Conservation (phyloP, 23 tunicate species). For the Trididemnum miniatum region DNA sequence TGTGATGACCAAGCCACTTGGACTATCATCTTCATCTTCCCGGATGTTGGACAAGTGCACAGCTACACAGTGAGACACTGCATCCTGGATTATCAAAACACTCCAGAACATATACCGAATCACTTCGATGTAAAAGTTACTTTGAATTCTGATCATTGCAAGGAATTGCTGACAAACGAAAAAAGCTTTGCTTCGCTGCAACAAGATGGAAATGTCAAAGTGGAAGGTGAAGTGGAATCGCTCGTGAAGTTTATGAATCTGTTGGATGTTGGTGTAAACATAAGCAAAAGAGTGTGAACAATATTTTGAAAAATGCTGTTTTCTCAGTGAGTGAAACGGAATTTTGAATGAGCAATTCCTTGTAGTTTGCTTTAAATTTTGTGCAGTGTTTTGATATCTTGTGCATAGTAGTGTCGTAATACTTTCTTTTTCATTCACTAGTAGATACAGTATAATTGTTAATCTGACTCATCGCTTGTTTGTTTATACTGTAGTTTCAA, state of each 20-base stretch:
- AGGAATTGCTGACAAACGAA: constrained; percentile 4
- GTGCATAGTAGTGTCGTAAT: no score
- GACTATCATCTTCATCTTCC: constrained; percentile 26
- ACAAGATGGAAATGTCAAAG: constrained; percentile 17
- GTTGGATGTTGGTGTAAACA: constrained; percentile 29
- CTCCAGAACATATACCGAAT: constrained; percentile 15
- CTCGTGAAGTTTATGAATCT: constrained; percentile 36
- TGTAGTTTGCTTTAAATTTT: no score
- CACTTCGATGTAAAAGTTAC: constrained; percentile 29
- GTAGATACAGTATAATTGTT: no score
- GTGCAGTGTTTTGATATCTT: no score
- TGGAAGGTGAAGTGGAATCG: constrained; percentile 35
- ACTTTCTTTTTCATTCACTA: no score
- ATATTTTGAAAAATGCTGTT: no score
- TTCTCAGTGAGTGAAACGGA: no score
- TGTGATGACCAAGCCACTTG: constrained; percentile 23
- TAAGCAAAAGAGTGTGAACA: no score
- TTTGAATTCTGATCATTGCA: constrained; percentile 18
- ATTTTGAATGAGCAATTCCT: no score
- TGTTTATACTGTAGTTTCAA: no score
- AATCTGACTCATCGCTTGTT: no score
- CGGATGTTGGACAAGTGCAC: constrained; percentile 27
- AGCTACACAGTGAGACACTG: constrained; percentile 58
- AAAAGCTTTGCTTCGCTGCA: neutral
- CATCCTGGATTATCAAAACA: constrained; percentile 25